Evolutionary conservation across 2,888 invertebrate genomes (phyloP).

Genomic region (Baccha elongata): DNA sequence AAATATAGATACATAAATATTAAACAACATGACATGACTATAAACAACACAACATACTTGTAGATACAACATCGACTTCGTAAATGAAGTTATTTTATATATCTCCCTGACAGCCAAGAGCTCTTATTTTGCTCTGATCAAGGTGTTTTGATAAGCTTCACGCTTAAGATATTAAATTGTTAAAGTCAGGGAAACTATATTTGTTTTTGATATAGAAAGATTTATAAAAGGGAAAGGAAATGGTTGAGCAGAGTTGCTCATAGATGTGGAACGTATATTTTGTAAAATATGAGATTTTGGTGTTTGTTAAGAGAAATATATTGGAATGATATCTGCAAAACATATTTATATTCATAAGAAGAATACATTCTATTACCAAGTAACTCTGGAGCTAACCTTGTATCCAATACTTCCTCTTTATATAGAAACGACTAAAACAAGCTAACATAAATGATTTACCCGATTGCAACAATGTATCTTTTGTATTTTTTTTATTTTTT

Average conservation of each 20-base stretch:
- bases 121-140: conserved; percentile 53
- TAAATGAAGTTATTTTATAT: conserved; percentile 57
- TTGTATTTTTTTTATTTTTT: neutral
- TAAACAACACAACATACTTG: neutral
- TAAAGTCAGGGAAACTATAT: conserved; percentile 18
- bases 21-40: conserved; percentile 45
- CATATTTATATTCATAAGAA: neutral
- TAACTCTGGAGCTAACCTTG: neutral
- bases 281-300: neutral
- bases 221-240: neutral
- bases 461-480: conserved; percentile 48
- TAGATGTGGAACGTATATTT: neutral
- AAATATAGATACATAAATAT: conserved; percentile 59
- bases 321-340: neutral
- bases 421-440: neutral
- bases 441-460: conserved; percentile 1
- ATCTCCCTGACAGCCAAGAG: conserved; percentile 63
- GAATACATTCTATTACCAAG: too few species aligned
- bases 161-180: conserved; percentile 49
- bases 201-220: neutral
- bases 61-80: neutral
- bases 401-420: conserved; percentile 3
- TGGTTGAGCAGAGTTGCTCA: neutral
- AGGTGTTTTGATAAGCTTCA: conserved; percentile 69
- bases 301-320: neutral